Conservation (phyloP, 2,113 vertebrate species). For the Saimiri boliviensis region DNA sequence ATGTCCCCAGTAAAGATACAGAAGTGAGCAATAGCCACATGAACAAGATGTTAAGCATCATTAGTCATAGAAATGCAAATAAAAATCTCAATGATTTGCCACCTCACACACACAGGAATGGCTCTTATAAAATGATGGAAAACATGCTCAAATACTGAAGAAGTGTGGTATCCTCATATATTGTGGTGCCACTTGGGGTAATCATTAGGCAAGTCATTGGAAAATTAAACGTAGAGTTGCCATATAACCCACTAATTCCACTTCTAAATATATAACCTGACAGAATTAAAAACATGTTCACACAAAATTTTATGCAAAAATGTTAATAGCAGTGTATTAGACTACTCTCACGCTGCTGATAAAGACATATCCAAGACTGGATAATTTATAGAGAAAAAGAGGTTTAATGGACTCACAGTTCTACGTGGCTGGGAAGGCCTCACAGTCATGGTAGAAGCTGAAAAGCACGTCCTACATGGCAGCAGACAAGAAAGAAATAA, state of each 20-base stretch:
- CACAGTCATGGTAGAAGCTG: too few species aligned
- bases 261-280: neutral
- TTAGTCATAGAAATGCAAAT: conserved; percentile 33
- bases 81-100: neutral
- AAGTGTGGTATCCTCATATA: neutral
- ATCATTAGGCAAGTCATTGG: neutral
- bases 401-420: too few species aligned
- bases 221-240: neutral
- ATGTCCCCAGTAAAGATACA: neutral
- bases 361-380: too few species aligned
- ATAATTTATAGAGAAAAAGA: too few species aligned
- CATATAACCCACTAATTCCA: neutral
- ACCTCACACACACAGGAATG: neutral
- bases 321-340: neutral
- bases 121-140: neutral
- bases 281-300: conserved; percentile 33
- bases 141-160: neutral
- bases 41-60: neutral
- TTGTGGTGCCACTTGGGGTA: neutral
- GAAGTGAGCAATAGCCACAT: neutral
- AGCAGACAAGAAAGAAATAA: too few species aligned
- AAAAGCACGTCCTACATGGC: too few species aligned
- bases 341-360: too few species aligned
- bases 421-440: too few species aligned
- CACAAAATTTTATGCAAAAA: neutral